These are phyloP conservation scores for Taurulus bubalis DNA, from an alignment of 2,113 vertebrate genomes.

Conservation along the genomic window DNA sequence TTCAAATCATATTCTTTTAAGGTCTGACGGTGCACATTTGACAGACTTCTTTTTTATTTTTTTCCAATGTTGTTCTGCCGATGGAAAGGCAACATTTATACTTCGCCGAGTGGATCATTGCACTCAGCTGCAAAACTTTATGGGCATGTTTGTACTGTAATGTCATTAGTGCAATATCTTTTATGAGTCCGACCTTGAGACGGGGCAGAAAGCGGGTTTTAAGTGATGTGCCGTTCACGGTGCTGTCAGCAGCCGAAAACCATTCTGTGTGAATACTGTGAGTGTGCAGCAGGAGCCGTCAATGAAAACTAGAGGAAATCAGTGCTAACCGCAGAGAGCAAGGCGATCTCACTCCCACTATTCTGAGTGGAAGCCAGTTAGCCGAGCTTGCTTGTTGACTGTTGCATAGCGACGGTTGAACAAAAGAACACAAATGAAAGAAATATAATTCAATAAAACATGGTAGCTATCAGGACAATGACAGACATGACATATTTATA, in stretches of 20 bases:
- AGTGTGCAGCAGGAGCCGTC: too few relatives aligned
- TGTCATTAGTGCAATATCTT: too few relatives aligned
- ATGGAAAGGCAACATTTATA: background rate
- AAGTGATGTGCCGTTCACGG: background rate
- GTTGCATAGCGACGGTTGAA: background rate
- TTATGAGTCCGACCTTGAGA: background rate
- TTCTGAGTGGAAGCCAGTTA: background rate
- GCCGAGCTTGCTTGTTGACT: background rate
- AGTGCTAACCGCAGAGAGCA: background rate
- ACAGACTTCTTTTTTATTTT: background rate
- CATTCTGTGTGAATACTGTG: background rate
- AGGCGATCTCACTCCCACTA: too few relatives aligned
- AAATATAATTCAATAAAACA: background rate
- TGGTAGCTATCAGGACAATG: background rate
- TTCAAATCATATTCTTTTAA: background rate
- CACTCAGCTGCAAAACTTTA: background rate
- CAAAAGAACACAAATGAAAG: background rate
- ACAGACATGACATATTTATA: background rate
- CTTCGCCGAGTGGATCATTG: background rate
- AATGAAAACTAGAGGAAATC: background rate
- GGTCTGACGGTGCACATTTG: background rate
- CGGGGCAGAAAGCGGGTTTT: background rate
- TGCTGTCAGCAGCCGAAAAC: background rate
- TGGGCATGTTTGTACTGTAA: too few relatives aligned
- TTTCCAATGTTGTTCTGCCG: background rate